Base-by-base conservation (phyloP, 2,888 invertebrate genomes). In the Leucania comma region DNA sequence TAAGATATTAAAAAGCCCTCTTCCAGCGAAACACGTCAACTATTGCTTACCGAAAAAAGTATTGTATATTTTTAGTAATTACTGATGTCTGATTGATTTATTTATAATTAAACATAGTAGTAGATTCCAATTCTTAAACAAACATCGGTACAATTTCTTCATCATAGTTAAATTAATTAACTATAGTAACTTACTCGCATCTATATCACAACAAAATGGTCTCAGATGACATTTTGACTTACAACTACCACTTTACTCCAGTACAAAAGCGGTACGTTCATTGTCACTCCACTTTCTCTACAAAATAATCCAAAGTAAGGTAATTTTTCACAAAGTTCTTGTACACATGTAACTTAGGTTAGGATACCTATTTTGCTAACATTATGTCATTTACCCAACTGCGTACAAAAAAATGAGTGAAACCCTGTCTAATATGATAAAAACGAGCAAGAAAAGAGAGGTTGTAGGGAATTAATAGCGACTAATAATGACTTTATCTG, bases 401-500 rank as follows among this genome's bases (percentile, higher is more conserved):
- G 29, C 53, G 68, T 77, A 82, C 74, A 86, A 87, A 81, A 42
- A 82, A 78, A 68, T 75, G 51, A 68, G 51, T 64, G 26, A n/a
- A 48, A 50, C 57, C 38, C 50, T 65, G 58, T 22, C 63, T 53
- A 26, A 72, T 79, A 61, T 63, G 72, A 82, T 69, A 85, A 82
- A 84, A 84, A 78, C 64, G 64, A 65, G 76, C 79, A 74, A 75
- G 81, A 81, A 82, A 83, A 85, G 79, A 81, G 83, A 81, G 75
- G 76, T 81, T 76, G 76, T 79, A 56, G 57, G 77, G 69, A 88
- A 91, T 90, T 91, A 92, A 92, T 92, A 90, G 90, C 88, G 83
- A 87, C 90, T 92, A 91, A 92, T 92, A 91, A 91, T 88, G 89
- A 87, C 87, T 81, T 86, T 86, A 79, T 80, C 80, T 87, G 77